Conservation (phyloP, 2,888 invertebrate genomes). For the Pterostichus madidus region DNA sequence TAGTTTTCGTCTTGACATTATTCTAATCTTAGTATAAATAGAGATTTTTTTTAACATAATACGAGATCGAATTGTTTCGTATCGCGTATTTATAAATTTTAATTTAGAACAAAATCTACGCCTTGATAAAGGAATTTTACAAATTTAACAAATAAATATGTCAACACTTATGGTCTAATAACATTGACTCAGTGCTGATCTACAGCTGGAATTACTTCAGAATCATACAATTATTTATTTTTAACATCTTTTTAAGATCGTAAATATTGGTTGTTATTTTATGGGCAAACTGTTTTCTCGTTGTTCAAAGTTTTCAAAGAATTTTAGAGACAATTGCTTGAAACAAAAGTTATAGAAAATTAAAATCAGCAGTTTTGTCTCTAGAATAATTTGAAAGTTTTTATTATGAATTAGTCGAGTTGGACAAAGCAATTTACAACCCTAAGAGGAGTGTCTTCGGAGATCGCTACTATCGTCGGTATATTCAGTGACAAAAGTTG, state of each 20-base stretch:
- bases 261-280: too few relatives aligned
- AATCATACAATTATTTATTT: constrained; percentile 5
- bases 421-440: too few relatives aligned
- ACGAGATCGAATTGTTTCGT: constrained; percentile 57
- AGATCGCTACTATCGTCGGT: too few relatives aligned
- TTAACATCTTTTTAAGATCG: neutral
- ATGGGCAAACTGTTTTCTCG: too few relatives aligned
- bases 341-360: too few relatives aligned
- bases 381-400: too few relatives aligned
- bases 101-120: constrained; percentile 66
- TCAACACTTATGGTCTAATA: constrained; percentile 57
- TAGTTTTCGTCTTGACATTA: constrained; percentile 11
- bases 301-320: too few relatives aligned
- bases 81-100: constrained; percentile 59
- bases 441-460: too few relatives aligned
- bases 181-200: constrained; percentile 32
- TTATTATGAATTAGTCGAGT: too few relatives aligned
- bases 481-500: too few relatives aligned
- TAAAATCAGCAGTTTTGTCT: too few relatives aligned
- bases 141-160: constrained; percentile 60
- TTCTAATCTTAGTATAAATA: constrained; percentile 51
- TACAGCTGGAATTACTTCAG: constrained; percentile 12
- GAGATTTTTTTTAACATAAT: constrained; percentile 46
- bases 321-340: too few relatives aligned
- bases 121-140: constrained; percentile 61